Percentiles rank a stretch among this genome's conserved stretches.
Conservation (phyloP, 2,888 invertebrate species). For the Agrilus biguttatus region DNA sequence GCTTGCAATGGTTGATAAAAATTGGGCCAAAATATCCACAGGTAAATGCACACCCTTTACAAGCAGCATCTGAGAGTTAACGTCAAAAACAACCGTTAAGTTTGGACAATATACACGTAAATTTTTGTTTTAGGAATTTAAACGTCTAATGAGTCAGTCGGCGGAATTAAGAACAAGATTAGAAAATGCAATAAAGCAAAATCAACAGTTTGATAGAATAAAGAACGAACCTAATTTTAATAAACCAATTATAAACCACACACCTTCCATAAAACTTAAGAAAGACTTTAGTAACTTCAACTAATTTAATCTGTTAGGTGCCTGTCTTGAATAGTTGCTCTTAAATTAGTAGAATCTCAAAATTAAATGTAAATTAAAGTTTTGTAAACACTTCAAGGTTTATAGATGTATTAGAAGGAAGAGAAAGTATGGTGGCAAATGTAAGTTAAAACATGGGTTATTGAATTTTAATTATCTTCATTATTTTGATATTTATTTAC, state of each 20-base stretch:
- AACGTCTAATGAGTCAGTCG: slow-evolving; percentile 75
- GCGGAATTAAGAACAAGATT: slow-evolving; percentile 65
- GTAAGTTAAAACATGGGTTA: too few species aligned
- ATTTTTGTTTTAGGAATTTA: slow-evolving; percentile 57
- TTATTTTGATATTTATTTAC: too few species aligned
- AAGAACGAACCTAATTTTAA: slow-evolving; percentile 32
- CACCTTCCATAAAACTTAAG: slow-evolving; percentile 78
- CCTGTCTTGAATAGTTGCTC: too few species aligned
- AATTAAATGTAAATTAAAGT: too few species aligned
- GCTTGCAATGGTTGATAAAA: slow-evolving; percentile 77
- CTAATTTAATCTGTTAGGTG: slow-evolving; percentile 26
- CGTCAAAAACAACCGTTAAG: background rate
- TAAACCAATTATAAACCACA: slow-evolving; percentile 29
- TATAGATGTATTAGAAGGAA: too few species aligned
- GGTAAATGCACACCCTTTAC: slow-evolving; percentile 28
- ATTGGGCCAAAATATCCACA: slow-evolving; percentile 88
- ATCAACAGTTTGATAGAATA: slow-evolving; percentile 42
- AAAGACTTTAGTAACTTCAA: slow-evolving; percentile 91
- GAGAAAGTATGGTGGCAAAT: too few species aligned
- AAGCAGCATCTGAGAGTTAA: background rate
- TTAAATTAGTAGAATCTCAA: too few species aligned
- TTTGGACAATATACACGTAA: background rate
- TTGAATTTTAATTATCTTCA: too few species aligned
- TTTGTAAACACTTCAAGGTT: too few species aligned
- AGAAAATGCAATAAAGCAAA: slow-evolving; percentile 71